A percentile compares a stretch with the other conserved stretches of the same genome.
Conservation (phyloP, 2,888 invertebrate species). For the Balanococcus diminutus region DNA sequence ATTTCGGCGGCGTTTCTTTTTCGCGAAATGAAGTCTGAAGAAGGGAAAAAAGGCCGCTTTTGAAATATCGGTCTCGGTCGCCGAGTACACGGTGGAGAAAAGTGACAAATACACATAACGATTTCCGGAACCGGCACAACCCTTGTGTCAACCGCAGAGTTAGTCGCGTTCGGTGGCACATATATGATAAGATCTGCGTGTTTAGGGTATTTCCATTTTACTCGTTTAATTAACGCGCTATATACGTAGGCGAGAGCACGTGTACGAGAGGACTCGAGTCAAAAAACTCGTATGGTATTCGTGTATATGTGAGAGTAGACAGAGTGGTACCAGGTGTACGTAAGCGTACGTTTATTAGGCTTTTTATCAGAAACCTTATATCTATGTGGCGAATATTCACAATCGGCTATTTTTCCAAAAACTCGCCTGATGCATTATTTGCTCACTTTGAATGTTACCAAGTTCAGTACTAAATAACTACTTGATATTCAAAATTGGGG, state of each 20-base stretch:
- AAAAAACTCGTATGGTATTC: background rate
- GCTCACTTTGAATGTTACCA: too few relatives aligned
- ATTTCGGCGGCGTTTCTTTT: background rate
- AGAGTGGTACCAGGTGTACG: background rate
- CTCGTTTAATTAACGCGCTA: conserved; percentile 24
- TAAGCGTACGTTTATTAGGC: too few relatives aligned
- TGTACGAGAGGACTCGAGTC: background rate
- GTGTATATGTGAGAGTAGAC: background rate
- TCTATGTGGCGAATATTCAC: background rate
- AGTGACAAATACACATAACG: conserved; percentile 15
- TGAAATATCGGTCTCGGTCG: background rate
- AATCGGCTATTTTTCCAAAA: too few relatives aligned
- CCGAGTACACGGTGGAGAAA: background rate
- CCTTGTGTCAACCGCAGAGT: conserved; percentile 6
- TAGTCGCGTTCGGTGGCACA: background rate
- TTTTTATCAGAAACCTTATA: background rate
- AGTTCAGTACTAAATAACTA: too few relatives aligned
- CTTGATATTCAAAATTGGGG: too few relatives aligned
- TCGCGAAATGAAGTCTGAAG: background rate
- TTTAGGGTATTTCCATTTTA: background rate
- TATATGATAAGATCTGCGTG: background rate
- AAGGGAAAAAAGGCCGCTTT: background rate
- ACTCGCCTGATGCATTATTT: too few relatives aligned
- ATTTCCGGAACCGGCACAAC: background rate
- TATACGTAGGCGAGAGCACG: background rate